Percentiles rank a stretch among this genome's conserved stretches.
Evolutionary conservation across 1,140 invertebrate species (phyloP).

Genomic region (Akabosia matsudoensis): DNA sequence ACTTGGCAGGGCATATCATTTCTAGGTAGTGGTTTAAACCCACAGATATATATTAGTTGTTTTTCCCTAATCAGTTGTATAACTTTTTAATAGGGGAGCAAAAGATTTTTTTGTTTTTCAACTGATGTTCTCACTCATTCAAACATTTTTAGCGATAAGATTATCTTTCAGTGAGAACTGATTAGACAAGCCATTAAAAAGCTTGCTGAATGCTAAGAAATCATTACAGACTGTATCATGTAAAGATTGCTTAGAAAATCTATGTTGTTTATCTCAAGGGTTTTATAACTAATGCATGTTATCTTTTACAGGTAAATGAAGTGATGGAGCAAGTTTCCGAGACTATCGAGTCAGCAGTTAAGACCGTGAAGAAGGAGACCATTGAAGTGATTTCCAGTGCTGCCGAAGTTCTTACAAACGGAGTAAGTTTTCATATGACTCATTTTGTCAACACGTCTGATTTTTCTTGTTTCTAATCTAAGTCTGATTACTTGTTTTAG

Average conservation of each 20-base stretch:
- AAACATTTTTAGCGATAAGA: too few relatives aligned
- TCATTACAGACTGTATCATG: neutral
- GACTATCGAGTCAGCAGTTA: neutral
- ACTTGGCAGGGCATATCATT: too few relatives aligned
- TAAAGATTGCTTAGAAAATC: neutral
- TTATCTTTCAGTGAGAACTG: too few relatives aligned
- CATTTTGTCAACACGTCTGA: neutral
- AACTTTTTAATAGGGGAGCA: too few relatives aligned
- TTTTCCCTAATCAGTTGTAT: too few relatives aligned
- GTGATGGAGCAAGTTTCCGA: constrained; percentile 16
- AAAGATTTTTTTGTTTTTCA: too few relatives aligned
- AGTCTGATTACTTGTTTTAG: neutral
- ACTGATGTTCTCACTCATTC: too few relatives aligned
- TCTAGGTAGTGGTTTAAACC: too few relatives aligned
- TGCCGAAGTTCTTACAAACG: constrained; percentile 2
- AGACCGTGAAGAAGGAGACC: constrained; percentile 9
- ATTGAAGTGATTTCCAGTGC: constrained; percentile 5
- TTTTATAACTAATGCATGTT: constrained; percentile 4
- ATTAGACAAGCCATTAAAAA: too few relatives aligned
- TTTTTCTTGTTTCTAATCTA: neutral
- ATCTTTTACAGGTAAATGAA: neutral
- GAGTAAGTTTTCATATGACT: neutral
- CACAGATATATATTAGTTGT: too few relatives aligned
- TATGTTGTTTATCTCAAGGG: neutral
- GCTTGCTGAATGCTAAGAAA: too few relatives aligned